Conservation (phyloP, 2,113 vertebrate species). For the Cynopterus brachyotis region DNA sequence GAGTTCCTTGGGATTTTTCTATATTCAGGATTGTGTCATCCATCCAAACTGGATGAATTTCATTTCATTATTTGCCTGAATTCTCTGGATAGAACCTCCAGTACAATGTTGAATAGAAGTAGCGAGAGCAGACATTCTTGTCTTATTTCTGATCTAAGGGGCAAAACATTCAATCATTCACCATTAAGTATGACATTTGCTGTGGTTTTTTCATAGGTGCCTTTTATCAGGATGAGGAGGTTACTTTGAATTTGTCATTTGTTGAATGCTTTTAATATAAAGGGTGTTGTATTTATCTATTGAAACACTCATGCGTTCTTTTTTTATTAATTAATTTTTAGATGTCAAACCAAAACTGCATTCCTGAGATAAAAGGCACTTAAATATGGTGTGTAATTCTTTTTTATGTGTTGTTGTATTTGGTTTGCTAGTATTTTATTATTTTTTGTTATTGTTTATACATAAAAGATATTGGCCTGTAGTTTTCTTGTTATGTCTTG, state of each 20-base stretch:
- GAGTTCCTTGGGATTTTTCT: not conserved
- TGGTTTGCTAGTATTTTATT: not conserved
- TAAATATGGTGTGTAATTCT: not conserved
- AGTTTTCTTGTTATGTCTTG: not conserved
- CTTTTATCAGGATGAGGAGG: not conserved
- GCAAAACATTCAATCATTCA: not conserved
- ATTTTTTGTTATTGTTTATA: not conserved
- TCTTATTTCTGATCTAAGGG: not conserved
- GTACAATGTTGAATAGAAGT: not conserved
- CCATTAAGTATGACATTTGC: not conserved
- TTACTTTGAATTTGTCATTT: not conserved
- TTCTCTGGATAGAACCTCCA: not conserved
- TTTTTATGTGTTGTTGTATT: not conserved
- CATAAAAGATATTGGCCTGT: not conserved
- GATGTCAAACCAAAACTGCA: not conserved
- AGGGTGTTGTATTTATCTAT: not conserved
- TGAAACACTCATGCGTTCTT: not conserved
- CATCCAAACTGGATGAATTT: not conserved
- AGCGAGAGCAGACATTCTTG: not conserved
- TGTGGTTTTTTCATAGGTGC: not conserved
- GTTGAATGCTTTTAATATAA: not conserved
- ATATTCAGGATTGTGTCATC: not conserved
- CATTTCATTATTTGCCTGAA: not conserved
- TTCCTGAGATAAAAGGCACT: not conserved
- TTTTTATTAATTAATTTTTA: not conserved